Conservation (phyloP, 2,888 invertebrate genomes). For the Drosophila ustulata region DNA sequence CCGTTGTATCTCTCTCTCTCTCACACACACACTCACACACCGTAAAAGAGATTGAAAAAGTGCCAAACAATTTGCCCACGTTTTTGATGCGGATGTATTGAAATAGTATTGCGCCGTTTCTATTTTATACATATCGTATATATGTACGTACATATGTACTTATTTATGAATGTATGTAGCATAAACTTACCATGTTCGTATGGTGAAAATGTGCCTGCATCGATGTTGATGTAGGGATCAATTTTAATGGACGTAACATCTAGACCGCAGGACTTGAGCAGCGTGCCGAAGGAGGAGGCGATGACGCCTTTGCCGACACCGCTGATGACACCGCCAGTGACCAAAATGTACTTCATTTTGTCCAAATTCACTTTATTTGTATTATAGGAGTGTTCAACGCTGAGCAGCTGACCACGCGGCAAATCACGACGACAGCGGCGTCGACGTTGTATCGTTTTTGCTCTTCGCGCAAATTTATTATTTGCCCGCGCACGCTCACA, state of each 20-base stretch:
- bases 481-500: conserved; percentile 13
- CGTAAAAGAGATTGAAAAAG: conserved; percentile 22
- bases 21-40: neutral
- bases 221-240: conserved; percentile 99
- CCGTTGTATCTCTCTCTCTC: neutral
- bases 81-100: conserved; percentile 23
- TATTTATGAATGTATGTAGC: neutral
- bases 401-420: conserved; percentile 25
- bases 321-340: conserved; percentile 99
- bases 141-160: neutral
- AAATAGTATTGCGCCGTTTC: conserved; percentile 35
- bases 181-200: conserved; percentile 96
- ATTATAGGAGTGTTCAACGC: neutral
- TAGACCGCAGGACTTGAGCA: conserved; percentile 97
- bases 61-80: conserved; percentile 82
- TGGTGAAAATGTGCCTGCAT: conserved; percentile 99
- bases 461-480: conserved; percentile 7
- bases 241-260: conserved; percentile 99
- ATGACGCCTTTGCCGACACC: conserved; percentile 99
- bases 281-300: conserved; percentile 97
- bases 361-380: neutral
- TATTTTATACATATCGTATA: neutral
- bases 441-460: neutral
- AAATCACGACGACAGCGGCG: conserved; percentile 6
- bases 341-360: conserved; percentile 97